These are phyloP conservation scores for Tyto alba DNA, from an alignment of 2,113 vertebrate species.

Conservation along the genomic window DNA sequence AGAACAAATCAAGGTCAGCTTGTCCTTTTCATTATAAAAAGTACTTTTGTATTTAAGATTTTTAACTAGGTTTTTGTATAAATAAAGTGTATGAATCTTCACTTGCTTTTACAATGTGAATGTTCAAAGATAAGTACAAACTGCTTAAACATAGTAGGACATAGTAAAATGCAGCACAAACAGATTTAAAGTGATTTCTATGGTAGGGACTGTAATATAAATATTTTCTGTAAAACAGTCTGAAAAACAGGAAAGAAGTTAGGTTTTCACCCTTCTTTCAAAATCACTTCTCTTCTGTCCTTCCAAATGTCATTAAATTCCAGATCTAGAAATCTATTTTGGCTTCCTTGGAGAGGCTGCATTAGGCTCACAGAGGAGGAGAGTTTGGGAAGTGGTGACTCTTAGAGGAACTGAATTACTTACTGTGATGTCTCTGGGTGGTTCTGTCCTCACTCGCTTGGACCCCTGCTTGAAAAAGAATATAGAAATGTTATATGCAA, in stretches of 20 bases:
- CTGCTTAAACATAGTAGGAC: not conserved
- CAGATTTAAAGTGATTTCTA: not conserved
- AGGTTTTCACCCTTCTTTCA: not conserved
- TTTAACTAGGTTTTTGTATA: not conserved
- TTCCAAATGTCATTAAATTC: not conserved
- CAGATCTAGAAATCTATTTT: not conserved
- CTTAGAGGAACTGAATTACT: not conserved
- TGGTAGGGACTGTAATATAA: not conserved
- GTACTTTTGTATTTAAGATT: not conserved
- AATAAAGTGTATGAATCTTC: not conserved
- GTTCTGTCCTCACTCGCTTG: not conserved
- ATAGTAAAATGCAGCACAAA: not conserved
- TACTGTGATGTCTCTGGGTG: not conserved
- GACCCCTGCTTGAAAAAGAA: not conserved
- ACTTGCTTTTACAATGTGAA: not conserved
- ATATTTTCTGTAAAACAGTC: not conserved
- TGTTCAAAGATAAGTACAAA: not conserved
- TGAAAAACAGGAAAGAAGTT: not conserved
- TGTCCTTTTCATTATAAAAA: not conserved
- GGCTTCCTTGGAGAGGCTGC: not conserved
- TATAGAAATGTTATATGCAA: not conserved
- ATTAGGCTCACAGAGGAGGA: not conserved
- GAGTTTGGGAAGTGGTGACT: not conserved
- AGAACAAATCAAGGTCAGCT: not conserved
- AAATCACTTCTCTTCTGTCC: not conserved